Evolutionary conservation across 1,140 invertebrate species (phyloP).

Genomic region (Zaprionus kolodkinae): DNA sequence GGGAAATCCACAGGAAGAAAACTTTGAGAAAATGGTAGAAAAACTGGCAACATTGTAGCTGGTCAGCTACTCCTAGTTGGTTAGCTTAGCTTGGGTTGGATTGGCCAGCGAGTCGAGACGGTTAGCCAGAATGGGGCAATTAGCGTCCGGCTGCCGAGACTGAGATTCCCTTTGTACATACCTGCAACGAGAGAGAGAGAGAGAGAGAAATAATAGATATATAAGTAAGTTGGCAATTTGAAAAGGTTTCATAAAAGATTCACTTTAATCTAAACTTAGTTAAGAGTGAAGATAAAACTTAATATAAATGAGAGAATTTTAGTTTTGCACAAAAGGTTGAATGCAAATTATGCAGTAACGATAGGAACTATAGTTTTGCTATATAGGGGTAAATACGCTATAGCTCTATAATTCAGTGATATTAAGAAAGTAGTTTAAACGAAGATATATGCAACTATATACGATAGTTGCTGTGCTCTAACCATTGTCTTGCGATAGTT

Average conservation of each 20-base stretch:
- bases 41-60: slow-evolving; percentile 7
- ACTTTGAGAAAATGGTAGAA: slow-evolving; percentile 1
- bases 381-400: too few species aligned
- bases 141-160: slow-evolving; percentile 30
- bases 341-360: too few species aligned
- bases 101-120: not conserved
- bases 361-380: too few species aligned
- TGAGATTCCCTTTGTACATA: slow-evolving; percentile 22
- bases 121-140: slow-evolving; percentile 40
- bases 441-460: too few species aligned
- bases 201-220: slow-evolving; percentile 35
- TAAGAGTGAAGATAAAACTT: not conserved
- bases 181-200: slow-evolving; percentile 25
- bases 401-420: too few species aligned
- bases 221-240: slow-evolving; percentile 14
- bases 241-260: slow-evolving; percentile 1
- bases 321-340: not conserved
- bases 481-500: too few species aligned
- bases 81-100: not conserved
- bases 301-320: not conserved
- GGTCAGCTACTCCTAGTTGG: not conserved
- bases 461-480: too few species aligned
- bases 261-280: not conserved
- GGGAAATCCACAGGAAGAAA: not conserved
- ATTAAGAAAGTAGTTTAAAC: too few species aligned